phyloP scores from a whole-genome alignment of 1,140 invertebrate genomes.

The Dinothrombium tinctorium region DNA sequence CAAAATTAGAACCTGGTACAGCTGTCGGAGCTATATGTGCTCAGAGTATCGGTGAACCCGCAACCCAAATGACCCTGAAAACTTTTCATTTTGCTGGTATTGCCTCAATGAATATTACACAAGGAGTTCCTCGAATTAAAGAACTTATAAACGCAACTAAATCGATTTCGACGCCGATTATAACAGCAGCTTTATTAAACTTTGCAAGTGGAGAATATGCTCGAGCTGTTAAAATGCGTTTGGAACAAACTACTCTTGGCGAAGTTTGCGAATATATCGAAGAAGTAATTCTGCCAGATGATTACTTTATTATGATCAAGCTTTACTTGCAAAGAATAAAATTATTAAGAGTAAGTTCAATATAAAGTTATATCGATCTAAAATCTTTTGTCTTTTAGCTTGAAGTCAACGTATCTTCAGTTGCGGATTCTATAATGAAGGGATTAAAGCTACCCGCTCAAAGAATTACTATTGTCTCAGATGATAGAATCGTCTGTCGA shows the following conservation, averaged over 20 bases:
- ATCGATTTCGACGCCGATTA: slow-evolving; percentile 87
- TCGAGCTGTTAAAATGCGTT: slow-evolving; percentile 60
- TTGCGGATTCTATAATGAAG: slow-evolving; percentile 35
- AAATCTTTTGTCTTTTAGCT: slow-evolving; percentile 18
- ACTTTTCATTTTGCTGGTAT: slow-evolving; percentile 99
- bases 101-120: slow-evolving; percentile 97
- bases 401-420: slow-evolving; percentile 29
- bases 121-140: slow-evolving; percentile 76
- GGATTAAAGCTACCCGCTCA: slow-evolving; percentile 42
- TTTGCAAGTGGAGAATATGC: slow-evolving; percentile 56
- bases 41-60: slow-evolving; percentile 95
- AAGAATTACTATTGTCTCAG: slow-evolving; percentile 35
- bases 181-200: slow-evolving; percentile 53
- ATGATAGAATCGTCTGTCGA: slow-evolving; percentile 50
- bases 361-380: slow-evolving; percentile 5
- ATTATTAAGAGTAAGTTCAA: slow-evolving; percentile 36
- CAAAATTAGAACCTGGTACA: slow-evolving; percentile 68
- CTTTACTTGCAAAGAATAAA: slow-evolving; percentile 58
- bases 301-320: slow-evolving; percentile 66
- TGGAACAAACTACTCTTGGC: slow-evolving; percentile 68
- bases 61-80: slow-evolving; percentile 99
- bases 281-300: slow-evolving; percentile 61
- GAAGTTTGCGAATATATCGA: slow-evolving; percentile 70
- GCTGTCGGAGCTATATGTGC: slow-evolving; percentile 92
- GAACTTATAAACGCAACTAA: slow-evolving; percentile 96